Evolutionary conservation across 2,888 invertebrate genomes (phyloP).

Genomic region (Hybos culiciformis): DNA sequence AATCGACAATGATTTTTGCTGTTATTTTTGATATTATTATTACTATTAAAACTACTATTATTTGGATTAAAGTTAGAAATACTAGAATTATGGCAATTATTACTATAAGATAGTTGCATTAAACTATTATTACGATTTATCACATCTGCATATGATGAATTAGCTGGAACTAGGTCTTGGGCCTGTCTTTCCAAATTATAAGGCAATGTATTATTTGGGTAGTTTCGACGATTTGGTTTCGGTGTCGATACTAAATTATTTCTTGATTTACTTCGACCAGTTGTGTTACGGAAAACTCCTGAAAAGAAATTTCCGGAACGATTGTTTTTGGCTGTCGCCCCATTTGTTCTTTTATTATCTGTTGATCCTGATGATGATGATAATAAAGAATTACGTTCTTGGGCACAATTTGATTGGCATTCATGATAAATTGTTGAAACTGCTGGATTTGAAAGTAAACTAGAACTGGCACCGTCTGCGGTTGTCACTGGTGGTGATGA

Average conservation of each 20-base stretch:
- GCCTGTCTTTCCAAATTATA: constrained; percentile 13
- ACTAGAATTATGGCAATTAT: constrained; percentile 14
- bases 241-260: constrained; percentile 7
- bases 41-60: constrained; percentile 15
- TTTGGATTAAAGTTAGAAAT: constrained; percentile 6
- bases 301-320: constrained; percentile 17
- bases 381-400: constrained; percentile 31
- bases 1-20: constrained; percentile 14
- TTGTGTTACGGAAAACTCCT: constrained; percentile 20
- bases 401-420: constrained; percentile 16
- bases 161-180: constrained; percentile 18
- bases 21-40: constrained; percentile 18
- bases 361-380: constrained; percentile 28
- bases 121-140: constrained; percentile 3
- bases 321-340: constrained; percentile 16
- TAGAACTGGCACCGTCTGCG: constrained; percentile 9
- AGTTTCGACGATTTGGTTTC: constrained; percentile 13
- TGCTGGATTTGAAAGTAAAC: constrained; percentile 14
- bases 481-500: constrained; percentile 12
- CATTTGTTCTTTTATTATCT: constrained; percentile 15
- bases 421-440: constrained; percentile 23
- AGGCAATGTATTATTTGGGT: constrained; percentile 10
- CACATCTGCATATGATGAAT: background rate
- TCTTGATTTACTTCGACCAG: constrained; percentile 15
- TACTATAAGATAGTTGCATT: constrained; percentile 12